phyloP scores from a whole-genome alignment of 2,797 vertebrate genomes.

The Lutjanus campechanus region DNA sequence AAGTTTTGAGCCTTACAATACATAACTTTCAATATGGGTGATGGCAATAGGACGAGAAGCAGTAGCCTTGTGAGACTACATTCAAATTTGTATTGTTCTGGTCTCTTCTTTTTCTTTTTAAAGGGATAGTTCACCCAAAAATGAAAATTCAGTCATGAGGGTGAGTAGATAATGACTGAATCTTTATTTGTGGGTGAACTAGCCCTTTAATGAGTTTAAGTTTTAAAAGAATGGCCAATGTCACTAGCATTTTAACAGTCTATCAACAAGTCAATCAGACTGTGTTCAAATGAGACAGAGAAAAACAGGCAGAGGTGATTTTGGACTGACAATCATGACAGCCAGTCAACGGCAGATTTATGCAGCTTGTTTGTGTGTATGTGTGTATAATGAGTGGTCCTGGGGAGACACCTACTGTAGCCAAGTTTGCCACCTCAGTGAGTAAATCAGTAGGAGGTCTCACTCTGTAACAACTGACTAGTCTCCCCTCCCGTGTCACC shows the following conservation, averaged over 20 bases:
- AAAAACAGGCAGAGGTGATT: slow-evolving; percentile 1
- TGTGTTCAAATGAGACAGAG: slow-evolving; percentile 2
- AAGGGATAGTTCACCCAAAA: too few relatives aligned
- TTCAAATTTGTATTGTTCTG: background rate
- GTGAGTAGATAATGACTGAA: too few relatives aligned
- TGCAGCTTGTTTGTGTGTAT: slow-evolving; percentile 39
- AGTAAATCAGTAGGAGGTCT: slow-evolving; percentile 65
- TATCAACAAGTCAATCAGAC: slow-evolving; percentile 11
- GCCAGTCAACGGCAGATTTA: slow-evolving; percentile 47
- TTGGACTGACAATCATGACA: slow-evolving; percentile 32
- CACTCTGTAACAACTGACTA: slow-evolving; percentile 47
- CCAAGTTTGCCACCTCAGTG: slow-evolving; percentile 53
- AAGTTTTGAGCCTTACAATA: background rate
- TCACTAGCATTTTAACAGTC: background rate
- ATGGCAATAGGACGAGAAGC: background rate
- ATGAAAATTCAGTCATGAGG: too few relatives aligned
- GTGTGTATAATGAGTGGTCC: slow-evolving; percentile 32
- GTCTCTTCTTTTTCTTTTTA: background rate
- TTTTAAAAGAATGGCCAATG: background rate
- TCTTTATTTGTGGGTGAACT: too few relatives aligned
- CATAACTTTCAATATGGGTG: background rate
- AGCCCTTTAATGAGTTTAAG: too few relatives aligned
- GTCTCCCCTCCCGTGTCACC: slow-evolving; percentile 19
- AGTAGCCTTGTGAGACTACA: background rate
- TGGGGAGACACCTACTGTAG: slow-evolving; percentile 26